Percentiles rank a stretch among this genome's conserved stretches.
Evolutionary conservation across 2,888 invertebrate species (phyloP).

Genomic region (Taphrorychus bicolor): DNA sequence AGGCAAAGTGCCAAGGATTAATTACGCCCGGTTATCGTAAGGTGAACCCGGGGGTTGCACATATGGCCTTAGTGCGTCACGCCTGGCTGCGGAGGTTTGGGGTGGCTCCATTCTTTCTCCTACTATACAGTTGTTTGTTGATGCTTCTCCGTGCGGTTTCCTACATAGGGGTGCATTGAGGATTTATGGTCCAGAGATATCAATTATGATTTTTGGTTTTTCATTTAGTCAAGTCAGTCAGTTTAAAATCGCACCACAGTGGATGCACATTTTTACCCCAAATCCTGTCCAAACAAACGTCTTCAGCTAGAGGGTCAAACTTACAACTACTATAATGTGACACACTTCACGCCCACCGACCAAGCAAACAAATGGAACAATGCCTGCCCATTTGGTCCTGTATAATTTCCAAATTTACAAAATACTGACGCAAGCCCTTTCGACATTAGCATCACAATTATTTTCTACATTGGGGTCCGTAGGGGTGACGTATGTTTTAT

Average conservation of each 20-base stretch:
- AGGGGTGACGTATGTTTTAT: constrained; percentile 33
- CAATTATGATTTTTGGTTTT: no score
- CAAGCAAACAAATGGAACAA: constrained; percentile 28
- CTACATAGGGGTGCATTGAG: background rate
- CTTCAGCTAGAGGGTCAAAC: no score
- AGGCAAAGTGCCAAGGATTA: constrained; percentile 38
- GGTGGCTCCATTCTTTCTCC: constrained; percentile 13
- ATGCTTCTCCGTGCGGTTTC: constrained; percentile 7
- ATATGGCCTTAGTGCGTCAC: constrained; percentile 33
- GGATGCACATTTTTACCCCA: no score
- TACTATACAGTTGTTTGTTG: constrained; percentile 3
- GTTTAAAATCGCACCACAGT: no score
- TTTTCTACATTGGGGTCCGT: constrained; percentile 27
- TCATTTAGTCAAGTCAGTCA: no score
- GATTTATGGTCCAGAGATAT: background rate
- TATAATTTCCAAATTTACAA: constrained; percentile 54
- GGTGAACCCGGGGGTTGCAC: constrained; percentile 21
- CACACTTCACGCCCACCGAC: constrained; percentile 12
- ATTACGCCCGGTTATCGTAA: constrained; percentile 31
- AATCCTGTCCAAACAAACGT: no score
- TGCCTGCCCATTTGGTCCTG: constrained; percentile 44
- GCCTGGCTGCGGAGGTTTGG: constrained; percentile 21
- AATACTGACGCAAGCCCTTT: constrained; percentile 43
- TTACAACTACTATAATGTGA: no score
- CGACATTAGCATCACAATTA: constrained; percentile 34